phyloP scores from a whole-genome alignment of 1,140 invertebrate genomes.

The Temnothorax nylanderi region DNA sequence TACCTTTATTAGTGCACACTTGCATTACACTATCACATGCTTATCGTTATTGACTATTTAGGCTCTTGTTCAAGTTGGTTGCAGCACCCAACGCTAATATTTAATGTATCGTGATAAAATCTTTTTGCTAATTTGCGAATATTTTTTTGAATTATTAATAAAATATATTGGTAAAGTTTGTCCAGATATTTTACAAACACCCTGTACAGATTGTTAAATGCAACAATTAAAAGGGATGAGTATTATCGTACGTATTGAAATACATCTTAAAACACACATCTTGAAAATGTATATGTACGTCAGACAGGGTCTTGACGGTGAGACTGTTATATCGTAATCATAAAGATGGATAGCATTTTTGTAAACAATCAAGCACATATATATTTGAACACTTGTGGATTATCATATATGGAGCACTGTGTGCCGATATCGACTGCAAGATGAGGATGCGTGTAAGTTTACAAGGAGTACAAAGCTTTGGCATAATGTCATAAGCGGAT shows the following conservation, averaged over 20 bases:
- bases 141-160: slow-evolving; percentile 21
- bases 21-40: neutral
- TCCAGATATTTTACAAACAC: slow-evolving; percentile 12
- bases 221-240: neutral
- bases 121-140: slow-evolving; percentile 16
- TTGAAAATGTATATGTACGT: slow-evolving; percentile 14
- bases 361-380: neutral
- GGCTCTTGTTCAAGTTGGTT: neutral
- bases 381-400: slow-evolving; percentile 11
- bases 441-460: slow-evolving; percentile 2
- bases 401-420: neutral
- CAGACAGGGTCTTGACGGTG: neutral
- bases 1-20: neutral
- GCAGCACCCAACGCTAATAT: neutral
- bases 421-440: neutral
- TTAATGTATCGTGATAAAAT: slow-evolving; percentile 34
- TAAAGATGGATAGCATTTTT: neutral
- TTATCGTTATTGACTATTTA: neutral
- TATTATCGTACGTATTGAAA: neutral
- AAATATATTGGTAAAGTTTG: slow-evolving; percentile 14
- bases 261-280: neutral
- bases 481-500: slow-evolving; percentile 39
- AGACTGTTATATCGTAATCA: neutral
- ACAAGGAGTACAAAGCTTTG: slow-evolving; percentile 30
- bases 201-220: neutral